Conservation (phyloP, 2,113 vertebrate genomes). For the Rhinopithecus roxellana region DNA sequence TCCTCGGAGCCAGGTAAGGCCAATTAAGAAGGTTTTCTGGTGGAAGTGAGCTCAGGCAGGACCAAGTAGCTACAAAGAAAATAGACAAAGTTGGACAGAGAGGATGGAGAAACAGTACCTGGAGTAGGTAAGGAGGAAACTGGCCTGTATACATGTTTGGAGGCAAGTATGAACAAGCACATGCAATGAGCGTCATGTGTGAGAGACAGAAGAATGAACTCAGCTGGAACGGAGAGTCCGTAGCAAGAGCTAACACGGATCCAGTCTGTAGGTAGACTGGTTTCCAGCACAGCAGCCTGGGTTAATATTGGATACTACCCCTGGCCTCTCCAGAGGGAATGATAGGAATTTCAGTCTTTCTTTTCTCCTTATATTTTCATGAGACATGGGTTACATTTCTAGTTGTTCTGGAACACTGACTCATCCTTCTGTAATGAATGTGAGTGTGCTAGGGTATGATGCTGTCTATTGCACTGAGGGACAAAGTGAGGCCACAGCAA, state of each 20-base stretch:
- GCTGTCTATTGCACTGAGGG: neutral
- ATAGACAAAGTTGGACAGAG: neutral
- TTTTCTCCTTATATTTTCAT: conserved; percentile 14
- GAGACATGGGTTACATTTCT: neutral
- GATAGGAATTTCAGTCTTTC: conserved; percentile 22
- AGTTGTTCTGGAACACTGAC: conserved; percentile 54
- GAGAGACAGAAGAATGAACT: conserved; percentile 61
- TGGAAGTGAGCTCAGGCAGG: neutral
- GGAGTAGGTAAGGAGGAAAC: conserved; percentile 4
- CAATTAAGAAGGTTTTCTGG: neutral
- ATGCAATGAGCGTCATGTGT: conserved; percentile 44
- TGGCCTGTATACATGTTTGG: conserved; percentile 16
- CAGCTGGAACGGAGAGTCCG: conserved; percentile 9
- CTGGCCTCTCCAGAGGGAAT: conserved; percentile 30
- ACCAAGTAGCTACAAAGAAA: neutral
- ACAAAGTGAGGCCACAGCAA: neutral
- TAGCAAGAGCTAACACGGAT: neutral
- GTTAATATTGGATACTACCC: neutral
- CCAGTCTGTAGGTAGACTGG: neutral
- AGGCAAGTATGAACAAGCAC: conserved; percentile 57
- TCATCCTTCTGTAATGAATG: conserved; percentile 46
- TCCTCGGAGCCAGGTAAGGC: neutral
- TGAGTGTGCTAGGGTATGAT: neutral
- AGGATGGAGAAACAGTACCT: conserved; percentile 42
- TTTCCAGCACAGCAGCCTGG: neutral